These are phyloP conservation scores for Anastrepha ludens DNA, from an alignment of 1,140 invertebrate genomes.

Conservation along the genomic window DNA sequence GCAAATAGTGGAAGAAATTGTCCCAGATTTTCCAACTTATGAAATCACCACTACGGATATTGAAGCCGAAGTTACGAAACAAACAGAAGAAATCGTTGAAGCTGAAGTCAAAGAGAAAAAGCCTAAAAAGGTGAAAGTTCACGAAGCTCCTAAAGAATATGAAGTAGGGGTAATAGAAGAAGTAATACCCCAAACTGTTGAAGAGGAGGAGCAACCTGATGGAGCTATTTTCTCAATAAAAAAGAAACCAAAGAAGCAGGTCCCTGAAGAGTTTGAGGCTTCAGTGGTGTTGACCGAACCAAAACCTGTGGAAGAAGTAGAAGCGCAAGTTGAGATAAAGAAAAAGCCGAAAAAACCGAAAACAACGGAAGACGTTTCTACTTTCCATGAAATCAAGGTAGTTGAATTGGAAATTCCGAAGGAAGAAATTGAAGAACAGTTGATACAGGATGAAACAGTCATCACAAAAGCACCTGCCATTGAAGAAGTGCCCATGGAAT, in stretches of 20 bases:
- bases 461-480: constrained; percentile 56
- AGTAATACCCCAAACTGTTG: constrained; percentile 52
- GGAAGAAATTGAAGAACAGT: constrained; percentile 46
- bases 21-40: constrained; percentile 62
- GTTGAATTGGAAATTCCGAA: constrained; percentile 58
- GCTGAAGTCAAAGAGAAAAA: constrained; percentile 52
- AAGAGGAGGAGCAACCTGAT: constrained; percentile 62
- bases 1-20: constrained; percentile 56
- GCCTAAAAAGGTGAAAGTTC: constrained; percentile 41
- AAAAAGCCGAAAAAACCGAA: constrained; percentile 74
- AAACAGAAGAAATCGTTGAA: constrained; percentile 60
- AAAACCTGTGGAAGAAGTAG: constrained; percentile 67
- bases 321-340: constrained; percentile 65
- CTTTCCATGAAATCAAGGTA: constrained; percentile 64
- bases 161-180: constrained; percentile 48
- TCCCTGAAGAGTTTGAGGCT: constrained; percentile 62
- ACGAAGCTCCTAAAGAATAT: constrained; percentile 40
- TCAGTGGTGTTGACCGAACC: constrained; percentile 63
- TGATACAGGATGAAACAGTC: constrained; percentile 31
- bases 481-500: constrained; percentile 56
- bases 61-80: constrained; percentile 60
- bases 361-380: constrained; percentile 67
- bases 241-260: constrained; percentile 61
- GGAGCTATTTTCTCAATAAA: constrained; percentile 66
- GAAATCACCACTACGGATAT: constrained; percentile 66